Evolutionary conservation across 2,113 vertebrate genomes (phyloP), one percentile per base, ranked within the genome.

Genomic region (Rhagologus leucostigma): DNA sequence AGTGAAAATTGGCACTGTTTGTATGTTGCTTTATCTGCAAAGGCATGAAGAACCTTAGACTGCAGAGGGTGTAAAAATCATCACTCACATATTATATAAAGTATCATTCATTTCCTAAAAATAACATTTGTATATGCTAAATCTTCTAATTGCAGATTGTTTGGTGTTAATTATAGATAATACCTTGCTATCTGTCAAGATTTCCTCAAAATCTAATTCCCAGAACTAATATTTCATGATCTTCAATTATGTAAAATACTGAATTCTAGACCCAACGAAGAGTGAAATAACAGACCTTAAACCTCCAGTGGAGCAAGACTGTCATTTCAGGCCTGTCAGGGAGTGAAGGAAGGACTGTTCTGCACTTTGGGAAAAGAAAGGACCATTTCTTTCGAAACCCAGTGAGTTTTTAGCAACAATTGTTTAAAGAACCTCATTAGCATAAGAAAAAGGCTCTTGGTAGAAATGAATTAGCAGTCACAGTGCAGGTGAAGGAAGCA

Each of bases 351-450:
- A 91, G 59, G 84, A 69, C 87, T 76, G 46, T n/a, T 95, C 70
- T 83, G 64, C 75, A 70, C 68, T 93, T 84, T 39, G 59, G 92
- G 53, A 49, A 85, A 88, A 91, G 33, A 83, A 91, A 93, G n/a
- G 39, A 52, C 75, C 13, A 74, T 93, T 88, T 83, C 79, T 93
- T 67, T 83, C 47, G 10, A 42, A 93, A 90, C 15, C 37, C 27
- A 15, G 64, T 55, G 73, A 75, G 57, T 20, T 96, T 96, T 95
- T 88, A 96, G 63, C 64, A 93, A 84, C 79, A 88, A 93, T 86
- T 96, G 84, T 90, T 97, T 96, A 77, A 97, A 93, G 90, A 88
- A 73, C 7, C 9, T 84, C 46, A 96, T 97, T 94, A 96, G 80
- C 93, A 95, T 95, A 84, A 95, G 79, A 95, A 96, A 96, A 96